Conservation (phyloP, 2,888 invertebrate genomes). For the Eristalinus aeneus region DNA sequence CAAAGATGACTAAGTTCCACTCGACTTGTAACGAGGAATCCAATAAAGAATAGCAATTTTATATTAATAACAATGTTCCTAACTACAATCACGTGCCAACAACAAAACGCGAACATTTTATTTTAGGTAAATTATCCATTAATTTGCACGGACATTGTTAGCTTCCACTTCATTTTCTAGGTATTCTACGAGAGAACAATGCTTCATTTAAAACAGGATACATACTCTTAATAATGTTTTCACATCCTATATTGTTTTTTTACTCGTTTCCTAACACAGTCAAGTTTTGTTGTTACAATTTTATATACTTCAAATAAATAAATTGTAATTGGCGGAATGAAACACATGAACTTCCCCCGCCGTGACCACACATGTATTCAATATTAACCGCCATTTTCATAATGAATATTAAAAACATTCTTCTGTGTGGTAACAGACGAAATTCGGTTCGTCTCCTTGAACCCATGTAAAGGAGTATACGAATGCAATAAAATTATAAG, state of each 20-base stretch:
- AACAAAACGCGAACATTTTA: not conserved
- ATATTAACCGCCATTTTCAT: not conserved
- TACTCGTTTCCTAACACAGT: not conserved
- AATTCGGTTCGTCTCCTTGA: not conserved
- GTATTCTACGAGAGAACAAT: not conserved
- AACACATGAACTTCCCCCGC: not conserved
- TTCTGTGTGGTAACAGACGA: not conserved
- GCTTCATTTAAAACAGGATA: not conserved
- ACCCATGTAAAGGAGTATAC: not conserved
- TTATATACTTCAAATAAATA: not conserved
- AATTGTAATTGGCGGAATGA: not conserved
- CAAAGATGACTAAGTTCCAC: no score
- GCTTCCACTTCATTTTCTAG: not conserved
- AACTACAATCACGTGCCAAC: not conserved
- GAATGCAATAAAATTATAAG: not conserved
- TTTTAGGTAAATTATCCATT: not conserved
- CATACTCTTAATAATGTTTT: not conserved
- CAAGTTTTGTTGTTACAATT: not conserved
- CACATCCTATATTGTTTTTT: not conserved
- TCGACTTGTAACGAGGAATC: no score
- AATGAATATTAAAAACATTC: not conserved
- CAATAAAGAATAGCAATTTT: no score
- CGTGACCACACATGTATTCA: not conserved
- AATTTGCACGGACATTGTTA: not conserved
- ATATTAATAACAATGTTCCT: not conserved